phyloP scores from a whole-genome alignment of 2,797 vertebrate species.

The Coilia nasus region DNA sequence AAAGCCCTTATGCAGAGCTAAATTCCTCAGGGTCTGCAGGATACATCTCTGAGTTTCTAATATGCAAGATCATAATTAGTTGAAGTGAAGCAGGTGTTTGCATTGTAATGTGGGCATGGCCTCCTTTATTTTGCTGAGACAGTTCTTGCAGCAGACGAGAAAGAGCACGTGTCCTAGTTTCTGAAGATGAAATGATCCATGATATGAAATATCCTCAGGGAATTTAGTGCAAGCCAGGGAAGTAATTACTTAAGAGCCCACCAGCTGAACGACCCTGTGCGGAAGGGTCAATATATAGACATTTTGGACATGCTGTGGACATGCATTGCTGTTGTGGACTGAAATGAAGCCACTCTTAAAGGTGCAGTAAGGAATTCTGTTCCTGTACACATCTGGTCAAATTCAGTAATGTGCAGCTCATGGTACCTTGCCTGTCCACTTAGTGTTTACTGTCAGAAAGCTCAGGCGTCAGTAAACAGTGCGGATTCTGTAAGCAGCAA shows the following conservation, averaged over 20 bases:
- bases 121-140: constrained; percentile 50
- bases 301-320: not conserved
- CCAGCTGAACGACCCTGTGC: not conserved
- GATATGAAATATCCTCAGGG: constrained; percentile 35
- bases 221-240: constrained; percentile 29
- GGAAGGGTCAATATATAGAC: constrained; percentile 39
- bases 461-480: too few relatives aligned
- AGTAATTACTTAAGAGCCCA: constrained; percentile 37
- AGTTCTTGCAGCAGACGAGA: constrained; percentile 14
- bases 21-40: not conserved
- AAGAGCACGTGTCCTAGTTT: constrained; percentile 62
- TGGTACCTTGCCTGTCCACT: too few relatives aligned
- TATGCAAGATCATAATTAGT: not conserved
- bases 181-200: constrained; percentile 40
- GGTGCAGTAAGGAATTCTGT: too few relatives aligned
- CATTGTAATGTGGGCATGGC: constrained; percentile 49
- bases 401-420: too few relatives aligned
- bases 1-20: not conserved
- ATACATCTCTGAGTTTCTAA: not conserved
- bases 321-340: not conserved
- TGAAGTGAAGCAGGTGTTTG: not conserved
- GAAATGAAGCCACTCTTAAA: not conserved
- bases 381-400: too few relatives aligned
- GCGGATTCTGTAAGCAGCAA: too few relatives aligned
- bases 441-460: too few relatives aligned